Conservation (phyloP, 1,140 invertebrate species). For the Zeugodacus cucurbitae region DNA sequence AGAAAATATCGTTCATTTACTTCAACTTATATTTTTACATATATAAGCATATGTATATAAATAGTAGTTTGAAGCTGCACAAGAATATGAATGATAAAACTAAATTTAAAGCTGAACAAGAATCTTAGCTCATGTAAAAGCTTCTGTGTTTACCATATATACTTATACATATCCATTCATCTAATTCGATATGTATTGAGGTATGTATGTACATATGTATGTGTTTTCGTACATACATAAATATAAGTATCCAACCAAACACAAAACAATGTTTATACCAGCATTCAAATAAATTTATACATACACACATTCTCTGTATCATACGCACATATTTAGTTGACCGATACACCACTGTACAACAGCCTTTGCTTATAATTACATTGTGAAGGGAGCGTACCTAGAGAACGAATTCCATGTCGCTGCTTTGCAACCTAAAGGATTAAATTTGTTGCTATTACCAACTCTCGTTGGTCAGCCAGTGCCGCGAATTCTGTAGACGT, state of each 20-base stretch:
- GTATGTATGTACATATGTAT: not conserved
- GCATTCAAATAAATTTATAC: not conserved
- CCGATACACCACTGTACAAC: not conserved
- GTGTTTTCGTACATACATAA: not conserved
- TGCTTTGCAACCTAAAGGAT: slow-evolving; percentile 1
- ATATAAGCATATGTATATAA: not conserved
- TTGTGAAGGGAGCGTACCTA: not conserved
- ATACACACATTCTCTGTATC: not conserved
- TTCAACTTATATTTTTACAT: not conserved
- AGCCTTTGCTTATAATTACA: not conserved
- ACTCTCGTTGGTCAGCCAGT: not conserved
- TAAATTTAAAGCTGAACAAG: not conserved
- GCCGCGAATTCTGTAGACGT: not conserved
- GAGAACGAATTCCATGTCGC: not conserved
- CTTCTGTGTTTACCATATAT: not conserved
- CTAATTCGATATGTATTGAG: not conserved
- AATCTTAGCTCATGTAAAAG: not conserved
- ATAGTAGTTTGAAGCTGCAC: not conserved
- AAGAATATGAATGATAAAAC: not conserved
- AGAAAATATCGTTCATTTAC: not conserved
- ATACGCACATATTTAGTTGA: not conserved
- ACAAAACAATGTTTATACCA: not conserved
- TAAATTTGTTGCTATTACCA: not conserved
- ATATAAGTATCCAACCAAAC: not conserved
- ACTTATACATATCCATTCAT: not conserved